Evolutionary conservation across 2,797 vertebrate species (phyloP), one percentile per base, ranked within the genome.

Genomic region (Morus bassanus): DNA sequence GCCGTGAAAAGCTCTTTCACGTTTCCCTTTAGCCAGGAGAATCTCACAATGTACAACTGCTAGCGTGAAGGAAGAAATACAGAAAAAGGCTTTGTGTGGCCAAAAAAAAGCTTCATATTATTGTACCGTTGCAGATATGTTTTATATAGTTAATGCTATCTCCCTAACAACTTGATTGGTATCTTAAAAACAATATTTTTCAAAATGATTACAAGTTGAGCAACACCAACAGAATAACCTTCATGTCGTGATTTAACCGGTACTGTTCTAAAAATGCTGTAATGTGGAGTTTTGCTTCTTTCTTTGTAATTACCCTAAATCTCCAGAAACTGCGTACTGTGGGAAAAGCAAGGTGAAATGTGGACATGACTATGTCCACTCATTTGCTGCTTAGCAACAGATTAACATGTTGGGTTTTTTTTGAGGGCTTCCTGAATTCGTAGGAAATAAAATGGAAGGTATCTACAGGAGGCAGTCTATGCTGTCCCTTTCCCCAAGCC

Each of bases 1-100:
- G 91, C 89, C 93, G 76, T 86, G 92, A 65, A 93, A 94, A 64
- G 69, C 25, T 96, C 65, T 91, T 61, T 13, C 2, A 94, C 96
- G 78, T 81, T 96, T 89, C 46, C 48, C 80, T 94, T 72, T 79
- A 75, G 63, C 59, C 95, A 76, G 82, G 81, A 93, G 94, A 86
- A 18, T 68, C 87, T 89, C 61, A 74, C 73, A 85, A 33, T n/a
- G 84, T 43, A 64, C 74, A 70, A 37, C 22, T 60, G 31, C 60
- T 60, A 53, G 33, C n/a, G 30, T 8, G 35, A 67, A 74, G 35
- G 31, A 70, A 37, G 39, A 21, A 37, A 73, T 51, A 41, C 6
- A 57, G 41, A 41, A 81, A 85, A 85, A 77, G 43, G 46, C 27
- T 93, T 73, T 84, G 43, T 46, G 17, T 37, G 50, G 19, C 31